phyloP scores from a whole-genome alignment of 2,888 invertebrate species.

The Pristionchus arcanus region DNA sequence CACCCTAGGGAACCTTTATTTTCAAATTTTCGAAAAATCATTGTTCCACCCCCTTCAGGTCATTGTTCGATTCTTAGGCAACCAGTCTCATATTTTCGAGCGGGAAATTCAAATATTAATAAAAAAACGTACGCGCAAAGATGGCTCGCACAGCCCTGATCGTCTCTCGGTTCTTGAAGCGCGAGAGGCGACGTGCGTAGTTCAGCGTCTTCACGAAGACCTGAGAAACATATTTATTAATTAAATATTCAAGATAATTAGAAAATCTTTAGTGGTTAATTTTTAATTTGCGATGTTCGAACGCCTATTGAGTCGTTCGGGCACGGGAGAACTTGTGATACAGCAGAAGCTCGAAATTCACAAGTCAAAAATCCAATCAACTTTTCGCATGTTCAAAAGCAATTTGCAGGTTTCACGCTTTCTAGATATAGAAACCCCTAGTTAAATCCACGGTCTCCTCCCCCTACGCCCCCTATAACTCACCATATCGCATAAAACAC shows the following conservation, averaged over 20 bases:
- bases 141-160: constrained; percentile 93
- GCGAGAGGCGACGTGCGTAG: constrained; percentile 95
- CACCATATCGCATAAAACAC: background rate
- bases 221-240: constrained; percentile 52
- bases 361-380: too few species aligned
- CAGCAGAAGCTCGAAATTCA: too few species aligned
- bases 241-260: too few species aligned
- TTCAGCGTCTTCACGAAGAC: constrained; percentile 96
- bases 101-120: background rate
- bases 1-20: background rate
- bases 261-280: too few species aligned
- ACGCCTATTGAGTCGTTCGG: too few species aligned
- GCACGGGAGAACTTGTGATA: too few species aligned
- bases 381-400: too few species aligned
- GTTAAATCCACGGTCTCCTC: too few species aligned
- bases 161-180: constrained; percentile 98
- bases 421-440: too few species aligned
- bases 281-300: too few species aligned
- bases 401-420: too few species aligned
- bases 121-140: constrained; percentile 60
- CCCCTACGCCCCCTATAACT: too few species aligned
- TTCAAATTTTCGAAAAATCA: background rate
- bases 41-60: background rate
- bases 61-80: background rate
- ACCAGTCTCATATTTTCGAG: background rate